Conservation (phyloP, 2,113 vertebrate genomes). For the Lethenteron reissneri region DNA sequence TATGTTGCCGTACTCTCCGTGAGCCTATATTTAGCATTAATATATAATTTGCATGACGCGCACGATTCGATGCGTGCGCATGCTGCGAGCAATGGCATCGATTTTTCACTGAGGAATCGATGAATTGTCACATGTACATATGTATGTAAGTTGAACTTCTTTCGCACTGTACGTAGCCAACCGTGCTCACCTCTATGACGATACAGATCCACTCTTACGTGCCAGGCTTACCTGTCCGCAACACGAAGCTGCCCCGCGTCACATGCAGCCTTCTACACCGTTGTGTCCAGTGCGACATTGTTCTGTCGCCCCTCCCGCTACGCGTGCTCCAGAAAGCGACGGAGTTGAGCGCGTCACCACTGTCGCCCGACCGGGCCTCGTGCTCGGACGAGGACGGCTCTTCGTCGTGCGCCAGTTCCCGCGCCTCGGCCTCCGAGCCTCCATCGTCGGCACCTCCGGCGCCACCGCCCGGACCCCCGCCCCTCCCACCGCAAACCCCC, state of each 20-base stretch:
- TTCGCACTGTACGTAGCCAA: too few relatives aligned
- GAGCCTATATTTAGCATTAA: too few relatives aligned
- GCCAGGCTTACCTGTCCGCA: too few relatives aligned
- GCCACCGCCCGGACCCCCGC: too few relatives aligned
- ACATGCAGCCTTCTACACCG: background rate
- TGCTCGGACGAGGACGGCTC: conserved; percentile 54
- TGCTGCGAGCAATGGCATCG: too few relatives aligned
- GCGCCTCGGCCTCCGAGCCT: conserved; percentile 39
- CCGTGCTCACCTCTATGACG: background rate
- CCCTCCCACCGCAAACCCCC: too few relatives aligned
- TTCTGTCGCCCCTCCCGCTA: background rate
- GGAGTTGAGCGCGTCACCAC: conserved; percentile 53
- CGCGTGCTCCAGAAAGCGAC: conserved; percentile 48
- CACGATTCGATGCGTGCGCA: too few relatives aligned
- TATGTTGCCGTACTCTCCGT: too few relatives aligned
- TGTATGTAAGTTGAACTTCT: too few relatives aligned
- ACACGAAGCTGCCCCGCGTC: background rate
- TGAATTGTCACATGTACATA: too few relatives aligned
- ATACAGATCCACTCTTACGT: background rate
- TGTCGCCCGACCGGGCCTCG: conserved; percentile 50
- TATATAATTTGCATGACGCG: too few relatives aligned
- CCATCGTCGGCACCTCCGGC: conserved; percentile 20
- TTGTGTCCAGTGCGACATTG: background rate
- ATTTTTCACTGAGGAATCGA: too few relatives aligned
- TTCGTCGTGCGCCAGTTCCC: conserved; percentile 25